Evolutionary conservation across 53 echinoderm and acorn worm genomes (phyloP), one percentile per base, ranked within the genome.

Genomic region (Stichopus horrens): DNA sequence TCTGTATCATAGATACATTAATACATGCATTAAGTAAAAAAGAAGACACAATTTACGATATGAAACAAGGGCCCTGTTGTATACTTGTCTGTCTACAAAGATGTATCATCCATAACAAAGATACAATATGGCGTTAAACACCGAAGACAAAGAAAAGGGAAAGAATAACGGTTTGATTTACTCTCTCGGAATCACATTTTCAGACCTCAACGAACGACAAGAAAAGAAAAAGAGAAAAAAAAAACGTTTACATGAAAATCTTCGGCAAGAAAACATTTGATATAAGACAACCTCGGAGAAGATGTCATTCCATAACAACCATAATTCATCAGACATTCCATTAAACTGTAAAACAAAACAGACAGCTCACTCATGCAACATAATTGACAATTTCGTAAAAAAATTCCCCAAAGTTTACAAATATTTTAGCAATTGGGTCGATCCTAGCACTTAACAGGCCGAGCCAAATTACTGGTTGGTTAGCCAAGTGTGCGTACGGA

Each of bases 361-460:
- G 37, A 37, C 37, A 81, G 56, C 81, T 81, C 81, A 81, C 58
- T 58, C 81, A 81, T 81, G 81, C 81, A 81, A 81, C 81, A 81
- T 81, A 58, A 81, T 81, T 56, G 57, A 81, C 21, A 81, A 81
- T 57, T 81, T 57, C 71, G 81, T 58, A 81, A 57, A 81, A 81
- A 77, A 77, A 51, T 81, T 58, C 58, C 37, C 37, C n/a, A 57
- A 57, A 81, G 81, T 81, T 81, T 81, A 81, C 81, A 81, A 81
- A 81, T 81, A 81, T 81, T 81, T 81, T 81, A 81, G 57, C 81
- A 81, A 81, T 81, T 81, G 81, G 56, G 56, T 81, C 81, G 81
- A 58, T 81, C 81, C 21, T 81, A 81, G 20, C 81, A 81, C 81
- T 81, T 81, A 81, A 57, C 20, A 81, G 81, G 81, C 56, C 56